Evolutionary conservation across 2,888 invertebrate species (phyloP), one percentile per base, ranked within the genome.

Genomic region (Rhamnusium bicolor): DNA sequence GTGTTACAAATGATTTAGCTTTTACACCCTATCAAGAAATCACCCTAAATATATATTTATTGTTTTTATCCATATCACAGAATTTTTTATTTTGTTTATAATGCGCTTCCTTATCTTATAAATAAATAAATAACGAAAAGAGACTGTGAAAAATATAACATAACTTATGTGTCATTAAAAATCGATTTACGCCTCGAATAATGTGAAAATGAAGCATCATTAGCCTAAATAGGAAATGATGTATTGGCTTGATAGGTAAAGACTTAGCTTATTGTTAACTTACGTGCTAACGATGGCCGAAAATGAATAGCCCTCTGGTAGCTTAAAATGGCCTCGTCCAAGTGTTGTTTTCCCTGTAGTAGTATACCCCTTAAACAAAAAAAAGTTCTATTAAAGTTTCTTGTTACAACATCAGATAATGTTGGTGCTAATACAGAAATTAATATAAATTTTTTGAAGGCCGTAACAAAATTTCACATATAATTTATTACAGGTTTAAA

Each of bases 241-340:
- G 73, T 71, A 70, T 71, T 71, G 62, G 72, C 69, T 56, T 5
- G 16, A 32, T 10, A 58, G 58, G 16, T 24, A 29, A 65, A 51
- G 29, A 51, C 51, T 29, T 16, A 29, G 49, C 47, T 47, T 14
- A 60, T 18, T 60, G 18, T 18, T 32, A 79, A 94, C 96, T 95
- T 91, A 98, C 98, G 92, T 87, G 97, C 97, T 89, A 98, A 92
- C 84, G 96, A 95, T 79, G 98, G 97, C 88, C 98, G 92, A 90
- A 94, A 98, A 89, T 95, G 94, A 86, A 98, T 96, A 81, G 98
- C 98, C 85, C 93, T 92, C 88, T 95, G 94, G 89, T 97, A 98
- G 90, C 96, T 96, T 87, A 94, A 92, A 86, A 97, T 93, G 76
- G 98, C 97, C 87, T 96, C 96, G 82, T 95, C 93, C 88, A 94